These are phyloP conservation scores for Pammene aurita DNA, from an alignment of 2,888 invertebrate genomes.

Conservation along the genomic window DNA sequence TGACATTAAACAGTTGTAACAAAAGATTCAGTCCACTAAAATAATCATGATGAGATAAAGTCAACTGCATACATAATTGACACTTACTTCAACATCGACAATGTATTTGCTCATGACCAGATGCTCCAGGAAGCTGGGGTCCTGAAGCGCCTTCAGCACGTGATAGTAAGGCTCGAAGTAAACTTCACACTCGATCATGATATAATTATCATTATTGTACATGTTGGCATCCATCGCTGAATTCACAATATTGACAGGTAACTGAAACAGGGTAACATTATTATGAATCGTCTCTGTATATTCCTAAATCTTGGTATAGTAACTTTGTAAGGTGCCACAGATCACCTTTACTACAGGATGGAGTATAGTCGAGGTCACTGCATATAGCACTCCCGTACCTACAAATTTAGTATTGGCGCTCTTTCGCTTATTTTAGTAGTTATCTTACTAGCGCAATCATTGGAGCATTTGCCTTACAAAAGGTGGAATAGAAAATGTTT, in stretches of 20 bases:
- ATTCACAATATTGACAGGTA: constrained; percentile 62
- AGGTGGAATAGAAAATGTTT: no score
- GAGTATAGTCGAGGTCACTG: no score
- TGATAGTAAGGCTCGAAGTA: constrained; percentile 92
- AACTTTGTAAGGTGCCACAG: no score
- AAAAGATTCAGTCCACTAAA: no score
- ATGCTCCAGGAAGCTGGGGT: constrained; percentile 74
- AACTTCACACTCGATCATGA: constrained; percentile 90
- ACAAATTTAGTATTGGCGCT: no score
- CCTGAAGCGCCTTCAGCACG: constrained; percentile 86
- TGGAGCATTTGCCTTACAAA: no score
- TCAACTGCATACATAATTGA: neutral
- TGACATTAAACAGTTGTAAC: neutral
- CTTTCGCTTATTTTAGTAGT: no score
- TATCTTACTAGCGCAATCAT: no score
- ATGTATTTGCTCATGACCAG: constrained; percentile 88
- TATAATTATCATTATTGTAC: constrained; percentile 54
- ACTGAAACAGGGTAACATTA: constrained; percentile 51
- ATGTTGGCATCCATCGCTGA: constrained; percentile 49
- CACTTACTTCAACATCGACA: constrained; percentile 80
- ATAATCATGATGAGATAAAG: neutral
- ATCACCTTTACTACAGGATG: no score
- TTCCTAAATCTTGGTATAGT: no score
- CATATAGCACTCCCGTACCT: no score
- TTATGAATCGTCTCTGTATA: neutral